Conservation (phyloP, 1,140 invertebrate genomes). For the Apis dorsata region DNA sequence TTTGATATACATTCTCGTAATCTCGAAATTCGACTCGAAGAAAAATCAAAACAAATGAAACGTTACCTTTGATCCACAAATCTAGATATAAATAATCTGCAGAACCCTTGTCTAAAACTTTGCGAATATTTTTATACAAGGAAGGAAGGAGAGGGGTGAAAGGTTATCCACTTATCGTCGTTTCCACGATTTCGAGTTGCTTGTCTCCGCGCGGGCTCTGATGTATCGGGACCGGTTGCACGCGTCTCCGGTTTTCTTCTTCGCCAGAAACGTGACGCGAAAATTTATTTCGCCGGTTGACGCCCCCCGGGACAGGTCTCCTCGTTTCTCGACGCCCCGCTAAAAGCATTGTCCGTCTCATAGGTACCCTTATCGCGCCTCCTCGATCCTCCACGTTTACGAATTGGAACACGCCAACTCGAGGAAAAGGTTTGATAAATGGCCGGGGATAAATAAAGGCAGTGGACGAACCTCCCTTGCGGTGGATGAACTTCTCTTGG, state of each 20-base stretch:
- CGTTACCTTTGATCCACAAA: too few relatives aligned
- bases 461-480: not conserved
- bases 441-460: not conserved
- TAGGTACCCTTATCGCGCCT: not conserved
- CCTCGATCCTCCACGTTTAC: not conserved
- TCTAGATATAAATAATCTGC: too few relatives aligned
- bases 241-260: constrained; percentile 5
- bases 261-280: not conserved
- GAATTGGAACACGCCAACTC: not conserved
- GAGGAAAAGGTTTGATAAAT: constrained; percentile 4
- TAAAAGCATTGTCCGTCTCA: constrained; percentile 34
- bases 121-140: too few relatives aligned
- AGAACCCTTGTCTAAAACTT: too few relatives aligned
- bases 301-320: not conserved
- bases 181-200: too few relatives aligned
- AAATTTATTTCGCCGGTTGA: constrained; percentile 18
- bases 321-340: not conserved
- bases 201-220: not conserved
- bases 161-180: too few relatives aligned
- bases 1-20: too few relatives aligned
- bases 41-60: too few relatives aligned
- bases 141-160: too few relatives aligned
- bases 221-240: constrained; percentile 23
- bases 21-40: too few relatives aligned
- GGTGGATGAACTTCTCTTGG: too few relatives aligned